Percentiles rank a stretch among this genome's conserved stretches.
Conservation (phyloP, 2,113 vertebrate species). For the Brachypodius melanocephalos region DNA sequence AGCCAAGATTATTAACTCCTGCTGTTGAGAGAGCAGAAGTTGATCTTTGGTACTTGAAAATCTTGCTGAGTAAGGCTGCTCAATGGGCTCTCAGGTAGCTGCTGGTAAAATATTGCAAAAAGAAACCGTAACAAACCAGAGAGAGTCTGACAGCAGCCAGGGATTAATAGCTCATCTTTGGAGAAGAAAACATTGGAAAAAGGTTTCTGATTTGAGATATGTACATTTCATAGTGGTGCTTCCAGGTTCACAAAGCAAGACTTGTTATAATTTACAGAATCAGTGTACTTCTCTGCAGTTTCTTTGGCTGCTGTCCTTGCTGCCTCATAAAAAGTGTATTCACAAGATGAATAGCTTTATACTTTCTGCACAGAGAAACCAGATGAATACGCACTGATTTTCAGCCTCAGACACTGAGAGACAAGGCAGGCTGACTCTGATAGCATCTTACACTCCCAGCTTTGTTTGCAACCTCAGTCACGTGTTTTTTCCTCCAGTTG, state of each 20-base stretch:
- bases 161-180: neutral
- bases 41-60: neutral
- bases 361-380: neutral
- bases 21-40: neutral
- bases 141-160: neutral
- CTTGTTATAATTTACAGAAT: neutral
- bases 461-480: neutral
- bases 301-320: neutral
- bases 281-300: neutral
- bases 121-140: neutral
- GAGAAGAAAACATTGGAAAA: neutral
- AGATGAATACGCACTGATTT: neutral
- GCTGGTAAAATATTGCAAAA: neutral
- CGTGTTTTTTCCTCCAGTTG: too few species aligned
- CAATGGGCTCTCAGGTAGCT: neutral
- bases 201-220: neutral
- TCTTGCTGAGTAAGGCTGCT: neutral
- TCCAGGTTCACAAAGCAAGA: neutral
- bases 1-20: neutral
- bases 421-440: neutral
- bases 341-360: neutral
- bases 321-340: neutral
- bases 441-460: neutral
- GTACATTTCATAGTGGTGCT: neutral
- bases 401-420: neutral